Evolutionary conservation across 1,140 invertebrate genomes (phyloP).

Genomic region (Cherax quadricarinatus): DNA sequence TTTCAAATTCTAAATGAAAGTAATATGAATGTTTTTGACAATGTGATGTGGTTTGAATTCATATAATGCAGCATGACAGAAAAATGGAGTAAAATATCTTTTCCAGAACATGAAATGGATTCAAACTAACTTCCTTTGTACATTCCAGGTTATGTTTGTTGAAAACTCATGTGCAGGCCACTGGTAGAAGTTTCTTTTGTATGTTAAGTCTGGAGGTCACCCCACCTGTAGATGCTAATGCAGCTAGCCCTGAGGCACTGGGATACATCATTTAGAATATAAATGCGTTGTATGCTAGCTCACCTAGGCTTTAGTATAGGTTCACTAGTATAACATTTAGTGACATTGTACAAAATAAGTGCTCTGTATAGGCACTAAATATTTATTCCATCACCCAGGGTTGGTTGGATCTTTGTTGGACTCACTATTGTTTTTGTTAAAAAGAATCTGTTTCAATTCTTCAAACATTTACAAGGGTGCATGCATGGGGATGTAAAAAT

Average conservation of each 20-base stretch:
- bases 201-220: conserved; percentile 44
- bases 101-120: conserved; percentile 34
- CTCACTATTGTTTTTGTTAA: conserved; percentile 16
- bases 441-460: conserved; percentile 13
- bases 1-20: conserved; percentile 60
- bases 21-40: conserved; percentile 58
- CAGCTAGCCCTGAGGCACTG: conserved; percentile 53
- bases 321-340: conserved; percentile 62
- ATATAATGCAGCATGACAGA: conserved; percentile 14
- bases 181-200: conserved; percentile 64
- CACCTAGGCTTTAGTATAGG: conserved; percentile 55
- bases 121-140: conserved; percentile 61
- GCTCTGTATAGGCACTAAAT: conserved; percentile 45
- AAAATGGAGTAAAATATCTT: not conserved
- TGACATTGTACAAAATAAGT: conserved; percentile 48
- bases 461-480: conserved; percentile 48
- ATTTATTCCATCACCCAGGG: conserved; percentile 56
- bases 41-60: conserved; percentile 63
- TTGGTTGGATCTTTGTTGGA: conserved; percentile 40
- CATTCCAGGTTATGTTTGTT: conserved; percentile 70
- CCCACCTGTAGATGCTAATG: conserved; percentile 58
- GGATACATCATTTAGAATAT: conserved; percentile 59
- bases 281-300: conserved; percentile 64
- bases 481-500: conserved; percentile 33
- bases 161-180: conserved; percentile 66